These are phyloP conservation scores for Alloscopus bannaensis DNA, from an alignment of 2,888 invertebrate species.

Conservation along the genomic window DNA sequence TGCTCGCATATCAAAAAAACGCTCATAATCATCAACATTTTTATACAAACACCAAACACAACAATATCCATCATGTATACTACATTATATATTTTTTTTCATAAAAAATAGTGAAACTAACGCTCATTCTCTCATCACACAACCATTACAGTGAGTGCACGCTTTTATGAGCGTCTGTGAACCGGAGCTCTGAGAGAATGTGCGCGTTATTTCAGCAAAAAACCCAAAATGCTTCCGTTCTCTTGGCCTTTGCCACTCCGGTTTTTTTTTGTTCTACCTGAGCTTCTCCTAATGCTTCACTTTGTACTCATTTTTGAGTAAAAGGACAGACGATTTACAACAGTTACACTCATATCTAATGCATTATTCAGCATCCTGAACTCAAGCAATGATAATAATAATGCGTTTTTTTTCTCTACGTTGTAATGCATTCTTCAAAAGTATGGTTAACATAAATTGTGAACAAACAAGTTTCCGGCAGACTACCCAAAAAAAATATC, in stretches of 20 bases:
- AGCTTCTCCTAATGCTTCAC: conserved; percentile 7
- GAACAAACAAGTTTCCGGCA: conserved; percentile 63
- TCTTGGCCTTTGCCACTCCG: conserved; percentile 55
- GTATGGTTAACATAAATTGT: conserved; percentile 52
- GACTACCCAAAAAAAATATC: conserved; percentile 33
- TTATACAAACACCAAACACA: no score
- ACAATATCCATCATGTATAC: no score
- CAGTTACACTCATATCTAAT: conserved; percentile 45
- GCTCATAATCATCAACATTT: not conserved
- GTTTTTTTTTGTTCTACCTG: conserved; percentile 29
- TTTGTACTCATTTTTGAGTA: conserved; percentile 8
- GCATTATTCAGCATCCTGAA: conserved; percentile 51
- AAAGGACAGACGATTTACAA: conserved; percentile 35
- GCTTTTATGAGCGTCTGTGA: conserved; percentile 36
- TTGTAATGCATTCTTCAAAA: not conserved
- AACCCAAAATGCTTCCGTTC: conserved; percentile 62
- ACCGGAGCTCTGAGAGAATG: conserved; percentile 8
- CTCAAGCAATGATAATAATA: conserved; percentile 23
- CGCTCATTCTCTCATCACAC: conserved; percentile 1
- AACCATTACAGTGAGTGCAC: conserved; percentile 33
- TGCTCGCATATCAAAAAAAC: no score
- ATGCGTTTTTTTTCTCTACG: not conserved
- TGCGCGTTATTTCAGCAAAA: conserved; percentile 32
- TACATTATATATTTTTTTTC: conserved; percentile 4
- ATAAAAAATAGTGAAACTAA: not conserved